Evolutionary conservation across 53 echinoderm and acorn worm genomes (phyloP).

Genomic region (Mesocentrotus franciscanus): DNA sequence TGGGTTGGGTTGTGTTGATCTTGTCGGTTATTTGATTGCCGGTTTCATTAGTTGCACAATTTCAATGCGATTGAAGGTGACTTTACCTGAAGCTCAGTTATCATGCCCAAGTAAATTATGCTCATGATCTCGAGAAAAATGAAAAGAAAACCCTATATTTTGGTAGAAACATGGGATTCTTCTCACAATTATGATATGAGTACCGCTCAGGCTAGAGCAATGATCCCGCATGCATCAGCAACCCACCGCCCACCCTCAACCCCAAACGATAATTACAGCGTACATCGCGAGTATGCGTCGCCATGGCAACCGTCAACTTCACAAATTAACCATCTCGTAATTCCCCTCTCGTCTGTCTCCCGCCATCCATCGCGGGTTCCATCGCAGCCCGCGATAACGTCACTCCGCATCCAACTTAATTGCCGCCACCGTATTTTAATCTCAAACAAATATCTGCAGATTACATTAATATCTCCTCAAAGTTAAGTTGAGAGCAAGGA

Average conservation of each 20-base stretch:
- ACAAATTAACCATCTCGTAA: constrained; percentile 37
- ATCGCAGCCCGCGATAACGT: constrained; percentile 49
- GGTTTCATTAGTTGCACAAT: neutral
- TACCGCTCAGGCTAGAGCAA: neutral
- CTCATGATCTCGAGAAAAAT: neutral
- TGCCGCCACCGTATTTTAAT: constrained; percentile 49
- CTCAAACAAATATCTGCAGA: constrained; percentile 36
- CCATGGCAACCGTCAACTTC: constrained; percentile 55
- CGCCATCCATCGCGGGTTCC: constrained; percentile 9
- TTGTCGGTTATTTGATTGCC: neutral
- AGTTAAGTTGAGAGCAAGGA: neutral
- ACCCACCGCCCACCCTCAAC: constrained; percentile 40
- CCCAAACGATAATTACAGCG: constrained; percentile 42
- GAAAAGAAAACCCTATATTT: neutral
- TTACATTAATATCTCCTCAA: constrained; percentile 51
- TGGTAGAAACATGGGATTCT: neutral
- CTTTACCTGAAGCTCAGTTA: neutral
- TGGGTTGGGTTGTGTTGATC: neutral
- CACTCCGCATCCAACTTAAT: constrained; percentile 39
- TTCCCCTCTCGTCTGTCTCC: constrained; percentile 49
- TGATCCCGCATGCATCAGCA: neutral
- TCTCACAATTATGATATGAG: neutral
- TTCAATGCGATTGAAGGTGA: neutral
- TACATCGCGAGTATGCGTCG: constrained; percentile 50
- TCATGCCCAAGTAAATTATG: neutral